A percentile compares a stretch with the other conserved stretches of the same genome.
These are phyloP conservation scores for Argyrosomus regius DNA, from an alignment of 2,797 vertebrate species.

Conservation along the genomic window DNA sequence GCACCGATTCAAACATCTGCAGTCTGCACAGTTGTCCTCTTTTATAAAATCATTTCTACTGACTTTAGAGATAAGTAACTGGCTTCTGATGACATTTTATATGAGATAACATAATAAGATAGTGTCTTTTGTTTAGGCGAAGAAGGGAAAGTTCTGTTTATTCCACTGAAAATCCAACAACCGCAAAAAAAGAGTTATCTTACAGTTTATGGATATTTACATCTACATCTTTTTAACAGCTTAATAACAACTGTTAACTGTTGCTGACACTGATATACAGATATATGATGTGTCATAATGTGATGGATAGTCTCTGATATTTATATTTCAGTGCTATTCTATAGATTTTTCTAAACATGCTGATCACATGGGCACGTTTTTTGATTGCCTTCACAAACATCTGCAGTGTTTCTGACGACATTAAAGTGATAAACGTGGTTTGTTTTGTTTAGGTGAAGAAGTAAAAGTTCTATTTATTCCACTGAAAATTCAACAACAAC, in stretches of 20 bases:
- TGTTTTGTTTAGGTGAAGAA: no score
- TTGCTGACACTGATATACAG: background rate
- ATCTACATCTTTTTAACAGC: background rate
- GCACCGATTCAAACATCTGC: conserved; percentile 26
- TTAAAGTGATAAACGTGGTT: no score
- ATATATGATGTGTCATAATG: background rate
- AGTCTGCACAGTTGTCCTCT: background rate
- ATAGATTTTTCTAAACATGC: no score
- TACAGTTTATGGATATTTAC: background rate
- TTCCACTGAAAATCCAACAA: background rate
- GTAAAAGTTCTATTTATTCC: no score
- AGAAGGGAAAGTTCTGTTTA: background rate
- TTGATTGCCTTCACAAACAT: no score
- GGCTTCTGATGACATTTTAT: background rate
- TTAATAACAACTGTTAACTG: background rate
- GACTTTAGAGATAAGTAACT: background rate
- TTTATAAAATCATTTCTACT: background rate
- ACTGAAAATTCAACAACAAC: no score
- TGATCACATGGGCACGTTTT: no score
- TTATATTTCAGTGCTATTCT: no score
- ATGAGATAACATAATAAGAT: background rate
- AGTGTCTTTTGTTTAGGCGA: background rate
- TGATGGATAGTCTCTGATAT: background rate
- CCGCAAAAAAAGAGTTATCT: background rate
- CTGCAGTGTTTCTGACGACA: no score